Conservation (phyloP, 2,888 invertebrate species). For the Brachyopa scutellaris region DNA sequence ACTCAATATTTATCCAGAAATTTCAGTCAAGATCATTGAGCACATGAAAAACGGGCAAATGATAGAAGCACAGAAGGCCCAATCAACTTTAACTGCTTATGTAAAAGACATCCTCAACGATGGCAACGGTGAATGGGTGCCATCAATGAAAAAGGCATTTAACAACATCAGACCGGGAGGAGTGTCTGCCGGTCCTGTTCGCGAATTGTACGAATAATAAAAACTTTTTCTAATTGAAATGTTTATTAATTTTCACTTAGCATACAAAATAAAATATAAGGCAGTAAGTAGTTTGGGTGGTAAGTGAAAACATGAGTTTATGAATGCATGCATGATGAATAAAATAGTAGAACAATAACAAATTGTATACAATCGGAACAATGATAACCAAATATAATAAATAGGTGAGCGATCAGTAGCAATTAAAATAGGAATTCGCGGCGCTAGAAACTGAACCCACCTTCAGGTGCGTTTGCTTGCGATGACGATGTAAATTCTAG, state of each 20-base stretch:
- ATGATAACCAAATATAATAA: constrained; percentile 11
- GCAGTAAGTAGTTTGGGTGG: not conserved
- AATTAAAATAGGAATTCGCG: not conserved
- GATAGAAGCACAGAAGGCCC: constrained; percentile 46
- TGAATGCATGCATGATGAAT: constrained; percentile 45
- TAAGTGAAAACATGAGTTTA: constrained; percentile 21
- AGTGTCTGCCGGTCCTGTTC: constrained; percentile 61
- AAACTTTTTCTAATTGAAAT: not conserved
- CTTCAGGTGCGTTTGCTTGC: constrained; percentile 78
- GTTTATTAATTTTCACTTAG: constrained; percentile 30
- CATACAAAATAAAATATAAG: constrained; percentile 21
- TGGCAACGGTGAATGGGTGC: constrained; percentile 73
- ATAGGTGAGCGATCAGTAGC: not conserved
- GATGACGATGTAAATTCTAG: constrained; percentile 78
- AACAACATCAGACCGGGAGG: constrained; percentile 39
- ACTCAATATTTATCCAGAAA: constrained; percentile 86
- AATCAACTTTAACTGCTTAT: constrained; percentile 49
- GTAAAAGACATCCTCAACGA: constrained; percentile 60
- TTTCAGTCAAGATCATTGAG: constrained; percentile 46
- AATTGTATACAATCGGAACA: constrained; percentile 14
- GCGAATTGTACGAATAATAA: constrained; percentile 32
- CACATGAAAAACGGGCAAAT: constrained; percentile 40
- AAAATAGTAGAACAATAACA: constrained; percentile 1
- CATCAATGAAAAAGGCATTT: constrained; percentile 73
- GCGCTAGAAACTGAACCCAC: constrained; percentile 79